Evolutionary conservation across 2,797 vertebrate species (phyloP), one percentile per base, ranked within the genome.

Genomic region (Ceyx erithaca): DNA sequence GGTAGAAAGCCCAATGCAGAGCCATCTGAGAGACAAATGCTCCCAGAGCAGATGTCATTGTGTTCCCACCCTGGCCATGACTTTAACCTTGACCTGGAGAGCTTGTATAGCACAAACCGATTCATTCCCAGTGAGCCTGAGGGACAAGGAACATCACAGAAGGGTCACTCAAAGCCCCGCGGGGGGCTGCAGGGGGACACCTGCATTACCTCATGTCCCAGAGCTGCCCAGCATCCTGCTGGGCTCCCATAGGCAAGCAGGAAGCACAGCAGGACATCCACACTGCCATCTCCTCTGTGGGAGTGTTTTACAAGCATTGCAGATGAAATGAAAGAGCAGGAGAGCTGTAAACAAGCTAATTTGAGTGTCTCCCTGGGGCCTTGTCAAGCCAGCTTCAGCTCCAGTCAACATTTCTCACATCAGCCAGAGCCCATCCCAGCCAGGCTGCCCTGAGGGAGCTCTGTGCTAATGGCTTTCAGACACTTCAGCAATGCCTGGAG

Each of bases 301-400:
- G 64, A 49, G 30, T 9, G 20, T 83, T 96, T 90, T 91, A 85
- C 85, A 93, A 73, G 86, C 55, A n/a, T 15, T 23, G 78, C 82
- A 81, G 85, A 80, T 33, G 14, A 93, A 92, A 89, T 68, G n/a
- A 69, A 94, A 69, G 81, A 75, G 31, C 61, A 80, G 35, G 43
- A 61, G 58, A 89, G 71, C 75, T 75, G 79, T 94, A 95, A 96
- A 95, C 59, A 92, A 85, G 85, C 71, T 93, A 41, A 69, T 91
- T 15, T 40, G 41, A 79, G 76, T 41, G 41, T 90, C 78, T 93
- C 86, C 80, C 85, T 6, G 20, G 57, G 77, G 83, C n/a, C 67
- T 59, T 90, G 62, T 96, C 82, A 88, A 93, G 72, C 23, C 41
- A 46, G 23, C 81, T 80, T 92, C 85, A 89, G 71, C 80, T 90